Conservation (phyloP, 2,797 vertebrate genomes). For the Falco columbarius region DNA sequence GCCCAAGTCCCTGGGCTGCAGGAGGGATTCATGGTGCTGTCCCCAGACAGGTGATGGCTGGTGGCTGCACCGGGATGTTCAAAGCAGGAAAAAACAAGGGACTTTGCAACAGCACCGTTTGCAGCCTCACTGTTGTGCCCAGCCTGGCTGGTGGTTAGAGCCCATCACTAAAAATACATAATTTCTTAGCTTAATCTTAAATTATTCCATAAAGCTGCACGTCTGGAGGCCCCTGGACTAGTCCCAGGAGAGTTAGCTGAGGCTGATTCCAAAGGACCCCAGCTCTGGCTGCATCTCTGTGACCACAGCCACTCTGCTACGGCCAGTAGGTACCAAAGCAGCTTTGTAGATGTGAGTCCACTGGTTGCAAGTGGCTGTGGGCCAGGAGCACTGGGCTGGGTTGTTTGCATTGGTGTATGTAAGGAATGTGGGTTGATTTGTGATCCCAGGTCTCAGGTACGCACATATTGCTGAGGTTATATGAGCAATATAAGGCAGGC, state of each 20-base stretch:
- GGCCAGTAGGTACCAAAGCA: not conserved
- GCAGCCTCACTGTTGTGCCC: not conserved
- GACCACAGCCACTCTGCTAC: not conserved
- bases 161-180: not conserved
- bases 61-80: not conserved
- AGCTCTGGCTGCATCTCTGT: not conserved
- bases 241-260: not conserved
- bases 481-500: not conserved
- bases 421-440: not conserved
- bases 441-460: not conserved
- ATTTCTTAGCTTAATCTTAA: not conserved
- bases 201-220: not conserved
- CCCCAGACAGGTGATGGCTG: not conserved
- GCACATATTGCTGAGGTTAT: not conserved
- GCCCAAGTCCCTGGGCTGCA: not conserved
- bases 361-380: not conserved
- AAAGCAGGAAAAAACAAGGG: not conserved
- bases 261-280: not conserved
- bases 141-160: not conserved
- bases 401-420: not conserved
- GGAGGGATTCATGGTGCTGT: not conserved
- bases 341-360: not conserved
- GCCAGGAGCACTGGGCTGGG: not conserved
- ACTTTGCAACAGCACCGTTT: not conserved
- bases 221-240: not conserved